Evolutionary conservation across 2,888 invertebrate species (phyloP), one percentile per base, ranked within the genome.

Genomic region (Furcula furcula): DNA sequence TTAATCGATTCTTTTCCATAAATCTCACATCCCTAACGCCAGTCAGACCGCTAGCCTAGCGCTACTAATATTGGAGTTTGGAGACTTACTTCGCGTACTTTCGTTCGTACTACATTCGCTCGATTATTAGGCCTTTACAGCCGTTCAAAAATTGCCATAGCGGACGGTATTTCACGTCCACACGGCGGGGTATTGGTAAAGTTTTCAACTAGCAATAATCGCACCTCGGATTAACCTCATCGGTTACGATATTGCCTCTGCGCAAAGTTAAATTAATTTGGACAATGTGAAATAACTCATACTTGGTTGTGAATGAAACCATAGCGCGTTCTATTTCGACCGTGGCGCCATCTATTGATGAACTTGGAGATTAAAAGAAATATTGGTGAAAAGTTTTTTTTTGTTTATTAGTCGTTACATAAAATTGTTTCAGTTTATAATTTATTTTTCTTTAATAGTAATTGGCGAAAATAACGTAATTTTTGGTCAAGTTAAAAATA

Each of bases 181-280:
- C 80, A 71, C 39, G 79, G 81, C 79, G 81, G 79, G 80, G 79
- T 79, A 79, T 82, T 81, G 79, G 77, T 78, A 94, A 94, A 95
- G 94, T 94, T 94, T 94, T 94, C 94, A 95, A 94, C 93, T 93
- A 94, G 94, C 94, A 95, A 95, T 94, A 94, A 94, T 93, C 93
- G 93, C 94, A 93, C 93, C 94, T 94, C 94, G 93, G 94, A 93
- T 92, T 88, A 91, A 93, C 95, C 93, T 95, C 95, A 94, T 94
- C 91, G 94, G 94, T 94, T 95, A 95, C 94, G 94, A 94, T 94
- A 94, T 92, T 92, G 94, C 94, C 94, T 91, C 94, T 95, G 95
- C 95, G 94, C 94, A 94, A 94, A 94, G 94, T 91, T 94, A 69
- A 90, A 36, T 2, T 15, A 3, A 1, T 9, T 28, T n/a, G 0